phyloP scores from a whole-genome alignment of 2,888 invertebrate genomes.

The Pomacea canaliculata region DNA sequence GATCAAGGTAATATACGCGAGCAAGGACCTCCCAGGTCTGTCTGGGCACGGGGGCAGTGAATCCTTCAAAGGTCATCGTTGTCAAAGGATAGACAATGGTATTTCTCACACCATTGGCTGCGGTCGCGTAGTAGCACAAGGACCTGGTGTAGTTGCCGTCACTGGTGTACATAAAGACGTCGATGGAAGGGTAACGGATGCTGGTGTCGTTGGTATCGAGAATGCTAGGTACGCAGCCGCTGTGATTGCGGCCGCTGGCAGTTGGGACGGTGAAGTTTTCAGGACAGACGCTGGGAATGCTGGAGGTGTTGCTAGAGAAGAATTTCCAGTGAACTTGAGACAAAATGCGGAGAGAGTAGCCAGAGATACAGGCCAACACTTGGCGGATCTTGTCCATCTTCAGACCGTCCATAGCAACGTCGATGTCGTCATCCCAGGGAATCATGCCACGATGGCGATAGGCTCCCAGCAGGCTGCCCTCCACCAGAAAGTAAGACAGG shows the following conservation, averaged over 20 bases:
- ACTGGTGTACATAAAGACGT: slow-evolving; percentile 22
- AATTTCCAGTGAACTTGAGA: slow-evolving; percentile 44
- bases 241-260: background rate
- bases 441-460: background rate
- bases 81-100: background rate
- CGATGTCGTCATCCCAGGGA: background rate
- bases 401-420: background rate
- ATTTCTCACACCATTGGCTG: background rate
- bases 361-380: background rate
- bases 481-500: slow-evolving; percentile 22
- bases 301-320: slow-evolving; percentile 25
- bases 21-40: background rate
- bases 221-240: background rate
- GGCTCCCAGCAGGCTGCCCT: slow-evolving; percentile 26
- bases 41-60: background rate
- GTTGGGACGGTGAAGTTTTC: background rate
- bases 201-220: background rate
- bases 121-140: background rate
- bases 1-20: background rate
- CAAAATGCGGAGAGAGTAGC: slow-evolving; percentile 17
- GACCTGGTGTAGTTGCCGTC: slow-evolving; percentile 19
- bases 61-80: background rate
- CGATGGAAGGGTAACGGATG: slow-evolving; percentile 25
- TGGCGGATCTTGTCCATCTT: background rate
- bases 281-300: background rate